These are phyloP conservation scores for Acrocephalus kingi DNA, from an alignment of 2,113 vertebrate genomes.

Conservation along the genomic window DNA sequence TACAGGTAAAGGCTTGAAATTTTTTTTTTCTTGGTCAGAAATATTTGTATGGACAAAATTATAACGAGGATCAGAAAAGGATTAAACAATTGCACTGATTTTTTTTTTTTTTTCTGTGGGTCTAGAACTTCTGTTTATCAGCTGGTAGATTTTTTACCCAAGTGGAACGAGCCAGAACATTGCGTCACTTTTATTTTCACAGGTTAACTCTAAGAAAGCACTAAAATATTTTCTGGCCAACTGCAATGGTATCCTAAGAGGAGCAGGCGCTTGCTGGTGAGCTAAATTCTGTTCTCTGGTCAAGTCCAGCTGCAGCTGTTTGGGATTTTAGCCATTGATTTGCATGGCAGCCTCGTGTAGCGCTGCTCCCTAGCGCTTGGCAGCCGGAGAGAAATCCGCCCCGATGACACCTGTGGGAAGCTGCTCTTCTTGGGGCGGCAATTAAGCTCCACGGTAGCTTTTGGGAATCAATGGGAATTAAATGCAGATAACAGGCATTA, in stretches of 20 bases:
- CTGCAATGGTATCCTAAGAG: background rate
- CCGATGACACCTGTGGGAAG: background rate
- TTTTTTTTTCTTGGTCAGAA: background rate
- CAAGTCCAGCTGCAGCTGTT: conserved; percentile 9
- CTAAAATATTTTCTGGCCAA: background rate
- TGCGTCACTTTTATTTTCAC: background rate
- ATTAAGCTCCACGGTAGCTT: conserved; percentile 26
- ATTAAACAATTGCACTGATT: background rate
- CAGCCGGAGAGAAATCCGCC: background rate
- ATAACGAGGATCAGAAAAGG: background rate
- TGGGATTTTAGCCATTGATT: conserved; percentile 22
- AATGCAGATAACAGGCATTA: conserved; percentile 42
- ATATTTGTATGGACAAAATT: background rate
- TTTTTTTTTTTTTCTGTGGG: background rate
- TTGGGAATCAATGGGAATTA: conserved; percentile 57
- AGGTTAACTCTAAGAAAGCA: background rate
- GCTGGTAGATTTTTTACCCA: background rate
- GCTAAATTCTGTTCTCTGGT: background rate
- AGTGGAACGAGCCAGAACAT: background rate
- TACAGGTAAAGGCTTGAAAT: background rate
- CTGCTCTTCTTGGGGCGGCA: background rate
- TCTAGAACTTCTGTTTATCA: background rate
- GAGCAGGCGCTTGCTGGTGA: background rate
- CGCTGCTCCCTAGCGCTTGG: conserved; percentile 8
- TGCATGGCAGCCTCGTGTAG: background rate